A percentile compares a stretch with the other conserved stretches of the same genome.
These are phyloP conservation scores for Mesoclemmys tuberculata DNA, from an alignment of 2,113 vertebrate species.

Conservation along the genomic window DNA sequence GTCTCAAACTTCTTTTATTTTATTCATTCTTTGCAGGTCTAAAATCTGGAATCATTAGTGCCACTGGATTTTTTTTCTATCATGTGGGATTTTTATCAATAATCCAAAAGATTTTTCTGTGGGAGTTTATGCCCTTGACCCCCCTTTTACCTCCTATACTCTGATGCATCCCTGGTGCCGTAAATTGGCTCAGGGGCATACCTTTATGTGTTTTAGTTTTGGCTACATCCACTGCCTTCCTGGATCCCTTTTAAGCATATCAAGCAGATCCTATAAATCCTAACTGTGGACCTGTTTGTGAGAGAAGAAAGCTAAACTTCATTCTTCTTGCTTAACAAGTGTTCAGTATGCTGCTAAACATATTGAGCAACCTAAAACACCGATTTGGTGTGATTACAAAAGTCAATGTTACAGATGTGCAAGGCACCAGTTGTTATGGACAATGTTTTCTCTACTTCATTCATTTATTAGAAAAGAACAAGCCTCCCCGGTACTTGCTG, in stretches of 20 bases:
- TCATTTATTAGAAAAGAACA: background rate
- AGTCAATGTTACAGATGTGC: background rate
- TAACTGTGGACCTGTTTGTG: fast-evolving
- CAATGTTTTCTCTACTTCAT: background rate
- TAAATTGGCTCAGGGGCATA: background rate
- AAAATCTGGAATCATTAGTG: background rate
- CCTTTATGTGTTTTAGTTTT: fast-evolving
- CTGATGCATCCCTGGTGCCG: background rate
- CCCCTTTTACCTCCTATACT: background rate
- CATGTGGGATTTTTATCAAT: background rate
- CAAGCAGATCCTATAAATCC: background rate
- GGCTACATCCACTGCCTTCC: background rate
- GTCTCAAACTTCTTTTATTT: background rate
- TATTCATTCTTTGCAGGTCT: background rate
- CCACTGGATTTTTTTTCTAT: background rate
- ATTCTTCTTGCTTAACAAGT: background rate
- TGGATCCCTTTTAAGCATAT: background rate
- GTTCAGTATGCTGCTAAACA: constrained; percentile 4
- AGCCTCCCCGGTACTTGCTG: background rate
- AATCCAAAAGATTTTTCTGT: background rate
- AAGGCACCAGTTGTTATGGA: background rate
- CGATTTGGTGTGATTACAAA: background rate
- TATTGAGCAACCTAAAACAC: background rate
- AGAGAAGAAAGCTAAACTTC: background rate
- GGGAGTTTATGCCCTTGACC: background rate